Evolutionary conservation across 2,113 vertebrate species (phyloP), one percentile per base, ranked within the genome.

Genomic region (Eonycteris spelaea): DNA sequence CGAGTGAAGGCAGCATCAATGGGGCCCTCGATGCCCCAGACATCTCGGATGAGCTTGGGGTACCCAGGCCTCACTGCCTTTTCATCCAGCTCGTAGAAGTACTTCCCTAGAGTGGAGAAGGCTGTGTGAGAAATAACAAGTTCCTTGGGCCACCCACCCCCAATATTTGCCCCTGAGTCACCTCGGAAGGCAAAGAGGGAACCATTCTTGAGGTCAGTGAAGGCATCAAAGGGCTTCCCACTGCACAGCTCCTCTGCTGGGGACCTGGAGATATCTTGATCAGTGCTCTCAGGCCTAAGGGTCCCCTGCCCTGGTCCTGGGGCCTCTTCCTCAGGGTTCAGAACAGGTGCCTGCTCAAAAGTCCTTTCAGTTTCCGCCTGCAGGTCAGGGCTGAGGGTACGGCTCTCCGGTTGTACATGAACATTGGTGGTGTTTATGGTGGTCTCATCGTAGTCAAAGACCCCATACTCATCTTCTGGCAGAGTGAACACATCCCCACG

Each of bases 1-100:
- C 99, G 99, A 2, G 99, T 99, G 98, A 99, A 99, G 79, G 99
- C 99, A 4, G 99, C 99, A 9, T 99, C 99, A 0, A 99, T 99
- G 6, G 99, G 99, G 8, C 99, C 99, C 7, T 98, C 98, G 0
- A 99, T 99, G 87, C 99, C 99, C 99, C 99, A 99, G 90, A 99
- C 97, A 0, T 99, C 99, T 28, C 96, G 98, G 90, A 99, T 99
- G 90, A 99, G 99, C 94, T 99, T 99, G 68, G 99, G 99, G 96
- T 99, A 99, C 75, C 99, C 99, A 0, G 99, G 99, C 73, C 97
- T 94, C 73, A 99, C 99, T 0, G 98, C 98, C 22, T 93, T 99
- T 86, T 98, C 98, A 43, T 99, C 99, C 96, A 99, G 98, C 91
- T 99, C 99, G 19, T 99, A 99, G 96, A 99, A 99, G 70, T 99